Base-by-base conservation (phyloP, 2,113 vertebrate species). In the Herpailurus yagouaroundi region DNA sequence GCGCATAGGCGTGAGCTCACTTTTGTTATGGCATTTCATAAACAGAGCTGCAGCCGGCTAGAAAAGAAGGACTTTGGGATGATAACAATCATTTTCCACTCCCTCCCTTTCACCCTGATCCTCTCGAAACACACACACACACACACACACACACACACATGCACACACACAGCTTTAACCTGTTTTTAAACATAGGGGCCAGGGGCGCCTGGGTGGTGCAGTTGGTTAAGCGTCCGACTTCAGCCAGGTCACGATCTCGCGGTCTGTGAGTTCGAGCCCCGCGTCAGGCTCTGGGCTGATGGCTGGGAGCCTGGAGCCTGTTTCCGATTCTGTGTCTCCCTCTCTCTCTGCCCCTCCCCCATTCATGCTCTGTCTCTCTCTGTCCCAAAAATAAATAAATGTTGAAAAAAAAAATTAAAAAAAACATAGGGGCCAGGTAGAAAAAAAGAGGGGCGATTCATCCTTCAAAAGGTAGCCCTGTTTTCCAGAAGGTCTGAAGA, bases 11-110 rank as follows among this genome's bases (percentile, higher is more conserved):
- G 97, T 98, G 98, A 98, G 98, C 98, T 99, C 98, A 98, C 99
- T 99, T 99, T 98, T 98, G 99, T 98, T 99, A 98, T 98, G 98
- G 99, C 98, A 98, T 99, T 99, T 99, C 98, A 98, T 98, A 99
- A 98, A 98, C 98, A 99, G 98, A 98, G 97, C 98, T 97, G 97
- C 97, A 94, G 97, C 41, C 98, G 98, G 98, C 98, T 97, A 98
- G 98, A 98, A 97, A 98, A 98, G 85, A 97, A 98, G 97, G 97
- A 95, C 98, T 98, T 98, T 95, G 91, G 97, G 98, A 98, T 98
- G 97, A 97, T 94, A 98, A 97, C 95, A 88, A 79, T 97, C 23
- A 4, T 96, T 98, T 97, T 91, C 95, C 97, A 95, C 97, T 97
- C 81, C 33, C 0, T 97, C 91, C 79, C 31, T 77, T 66, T 93